Evolutionary conservation across 2,113 vertebrate species (phyloP).

Genomic region (Hylia prasina): DNA sequence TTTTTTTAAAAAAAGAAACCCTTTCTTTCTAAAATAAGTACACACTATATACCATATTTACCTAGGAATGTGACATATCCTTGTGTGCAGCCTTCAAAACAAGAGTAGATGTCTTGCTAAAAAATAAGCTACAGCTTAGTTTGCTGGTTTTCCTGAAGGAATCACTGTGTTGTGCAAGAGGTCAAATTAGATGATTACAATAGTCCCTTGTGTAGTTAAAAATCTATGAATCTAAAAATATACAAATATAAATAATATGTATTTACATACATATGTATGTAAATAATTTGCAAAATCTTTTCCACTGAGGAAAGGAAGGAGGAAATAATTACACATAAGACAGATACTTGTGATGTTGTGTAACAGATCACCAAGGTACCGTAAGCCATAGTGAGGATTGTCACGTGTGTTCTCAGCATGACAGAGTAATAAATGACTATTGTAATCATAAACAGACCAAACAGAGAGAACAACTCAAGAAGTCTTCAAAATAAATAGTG

Average conservation of each 20-base stretch:
- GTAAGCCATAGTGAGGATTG: neutral
- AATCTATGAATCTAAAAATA: neutral
- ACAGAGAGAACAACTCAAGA: neutral
- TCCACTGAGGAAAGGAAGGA: neutral
- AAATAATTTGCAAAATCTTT: neutral
- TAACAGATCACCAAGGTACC: neutral
- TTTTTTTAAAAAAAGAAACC: neutral
- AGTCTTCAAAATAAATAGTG: neutral
- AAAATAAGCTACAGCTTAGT: neutral
- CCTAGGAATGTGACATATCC: neutral
- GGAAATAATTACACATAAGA: neutral
- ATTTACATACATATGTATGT: neutral
- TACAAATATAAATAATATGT: neutral
- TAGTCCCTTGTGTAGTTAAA: neutral
- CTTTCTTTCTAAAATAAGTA: neutral
- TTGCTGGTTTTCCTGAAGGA: neutral
- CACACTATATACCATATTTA: neutral
- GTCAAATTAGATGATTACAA: neutral
- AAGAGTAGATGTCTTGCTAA: neutral
- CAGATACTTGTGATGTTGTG: neutral
- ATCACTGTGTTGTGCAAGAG: neutral
- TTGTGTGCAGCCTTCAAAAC: neutral
- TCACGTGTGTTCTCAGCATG: neutral
- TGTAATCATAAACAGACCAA: neutral
- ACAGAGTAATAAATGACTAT: neutral